Percentiles rank a stretch among this genome's conserved stretches.
Evolutionary conservation across 2,888 invertebrate genomes (phyloP).

Genomic region (Amphipyra berbera): DNA sequence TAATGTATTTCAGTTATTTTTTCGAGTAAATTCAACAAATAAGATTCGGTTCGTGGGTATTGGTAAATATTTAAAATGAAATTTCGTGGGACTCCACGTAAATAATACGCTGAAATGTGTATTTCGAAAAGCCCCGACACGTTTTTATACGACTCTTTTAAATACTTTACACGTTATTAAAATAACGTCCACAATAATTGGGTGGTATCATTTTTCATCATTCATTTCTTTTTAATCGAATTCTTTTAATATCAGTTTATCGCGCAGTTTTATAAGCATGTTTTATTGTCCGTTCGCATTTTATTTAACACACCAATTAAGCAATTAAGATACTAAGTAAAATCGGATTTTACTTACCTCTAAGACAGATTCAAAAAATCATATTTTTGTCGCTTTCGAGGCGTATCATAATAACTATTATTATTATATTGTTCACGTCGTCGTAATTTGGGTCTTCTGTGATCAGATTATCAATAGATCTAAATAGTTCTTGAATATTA

Average conservation of each 20-base stretch:
- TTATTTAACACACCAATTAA: constrained; percentile 6
- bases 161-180: constrained; percentile 50
- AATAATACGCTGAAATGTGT: constrained; percentile 34
- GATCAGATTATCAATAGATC: too few species aligned
- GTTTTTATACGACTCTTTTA: constrained; percentile 49
- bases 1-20: neutral
- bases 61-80: constrained; percentile 32
- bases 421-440: too few species aligned
- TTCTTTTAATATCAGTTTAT: constrained; percentile 47
- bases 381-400: too few species aligned
- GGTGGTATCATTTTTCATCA: constrained; percentile 37
- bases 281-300: constrained; percentile 11
- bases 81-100: constrained; percentile 22
- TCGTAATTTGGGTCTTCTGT: too few species aligned
- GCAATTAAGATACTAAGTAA: too few species aligned
- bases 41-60: constrained; percentile 11
- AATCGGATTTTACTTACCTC: too few species aligned
- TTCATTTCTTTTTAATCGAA: constrained; percentile 50
- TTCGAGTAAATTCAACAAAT: constrained; percentile 3
- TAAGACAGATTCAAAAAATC: too few species aligned
- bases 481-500: too few species aligned
- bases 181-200: constrained; percentile 44
- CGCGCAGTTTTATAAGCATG: constrained; percentile 27
- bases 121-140: constrained; percentile 42
- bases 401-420: too few species aligned